Conservation (phyloP, 2,888 invertebrate genomes). For the Euzetes globulus region DNA sequence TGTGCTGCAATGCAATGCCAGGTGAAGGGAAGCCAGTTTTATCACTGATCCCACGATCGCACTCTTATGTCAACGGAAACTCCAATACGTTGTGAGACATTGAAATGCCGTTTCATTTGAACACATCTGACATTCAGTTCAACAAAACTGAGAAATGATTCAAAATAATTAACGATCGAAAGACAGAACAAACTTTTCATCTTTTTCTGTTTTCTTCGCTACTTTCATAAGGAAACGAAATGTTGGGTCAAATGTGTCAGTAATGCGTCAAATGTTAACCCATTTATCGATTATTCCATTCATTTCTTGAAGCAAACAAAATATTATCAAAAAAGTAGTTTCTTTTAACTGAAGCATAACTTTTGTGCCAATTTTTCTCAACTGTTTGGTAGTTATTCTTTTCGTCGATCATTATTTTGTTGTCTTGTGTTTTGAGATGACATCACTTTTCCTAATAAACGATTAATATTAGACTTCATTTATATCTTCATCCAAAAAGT, state of each 20-base stretch:
- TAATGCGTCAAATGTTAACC: neutral
- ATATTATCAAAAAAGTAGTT: neutral
- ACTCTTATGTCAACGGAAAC: conserved; percentile 18
- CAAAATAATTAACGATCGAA: too few relatives aligned
- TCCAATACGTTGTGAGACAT: conserved; percentile 11
- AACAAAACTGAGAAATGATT: neutral
- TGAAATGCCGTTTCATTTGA: neutral
- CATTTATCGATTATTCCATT: neutral
- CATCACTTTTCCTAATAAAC: too few relatives aligned
- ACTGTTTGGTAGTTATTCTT: too few relatives aligned
- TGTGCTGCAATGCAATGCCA: neutral
- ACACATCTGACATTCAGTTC: neutral
- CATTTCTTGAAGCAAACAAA: neutral
- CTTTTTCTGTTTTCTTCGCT: too few relatives aligned
- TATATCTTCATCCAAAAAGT: too few relatives aligned
- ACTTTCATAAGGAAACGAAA: too few relatives aligned
- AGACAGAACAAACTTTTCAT: too few relatives aligned
- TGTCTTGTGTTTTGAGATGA: too few relatives aligned
- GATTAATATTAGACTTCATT: too few relatives aligned
- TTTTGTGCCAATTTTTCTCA: too few relatives aligned
- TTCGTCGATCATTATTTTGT: too few relatives aligned
- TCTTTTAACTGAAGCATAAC: neutral
- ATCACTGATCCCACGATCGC: conserved; percentile 24
- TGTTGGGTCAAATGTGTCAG: neutral
- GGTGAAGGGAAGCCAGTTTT: conserved; percentile 18